phyloP scores from a whole-genome alignment of 2,113 vertebrate species.

The cat (Felis catus) region F.catus_Fca126_mat1.0 CM031427.1:36071001-36071500 shows the following conservation, averaged over 20 bases:
- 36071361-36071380: not conserved
- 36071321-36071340: not conserved
- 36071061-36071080: not conserved
- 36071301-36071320: not conserved
- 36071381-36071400: not conserved
- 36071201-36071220: not conserved
- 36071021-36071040: no score
- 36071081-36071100: not conserved
- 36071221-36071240: not conserved
- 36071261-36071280: not conserved
- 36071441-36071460: conserved; percentile 52
- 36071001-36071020: not conserved
- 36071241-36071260: not conserved
- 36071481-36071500: conserved; percentile 5
- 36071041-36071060: not conserved
- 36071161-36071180: not conserved
- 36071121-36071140: not conserved
- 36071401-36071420: conserved; percentile 44
- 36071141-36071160: not conserved
- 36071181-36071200: not conserved
- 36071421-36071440: not conserved
- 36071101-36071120: not conserved
- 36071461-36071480: not conserved
- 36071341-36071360: not conserved
- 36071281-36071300: not conserved